Evolutionary conservation across 2,888 invertebrate species (phyloP).

Genomic region (Plutella xylostella): DNA sequence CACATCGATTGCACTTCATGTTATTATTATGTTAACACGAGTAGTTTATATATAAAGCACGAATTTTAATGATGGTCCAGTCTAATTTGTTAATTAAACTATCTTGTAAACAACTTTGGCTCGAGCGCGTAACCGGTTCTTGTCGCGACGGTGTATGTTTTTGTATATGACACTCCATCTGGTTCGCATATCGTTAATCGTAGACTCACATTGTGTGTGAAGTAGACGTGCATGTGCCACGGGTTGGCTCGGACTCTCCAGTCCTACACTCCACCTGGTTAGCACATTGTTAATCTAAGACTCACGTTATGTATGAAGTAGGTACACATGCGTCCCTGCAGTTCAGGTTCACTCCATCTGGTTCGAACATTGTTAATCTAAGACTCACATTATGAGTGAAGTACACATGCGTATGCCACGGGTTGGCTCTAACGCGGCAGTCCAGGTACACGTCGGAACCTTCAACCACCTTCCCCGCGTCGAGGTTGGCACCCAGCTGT

Average conservation of each 20-base stretch:
- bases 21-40: no score
- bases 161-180: no score
- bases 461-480: constrained; percentile 80
- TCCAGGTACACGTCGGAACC: constrained; percentile 86
- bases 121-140: no score
- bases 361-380: no score
- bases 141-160: no score
- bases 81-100: no score
- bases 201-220: constrained; percentile 73
- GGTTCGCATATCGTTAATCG: no score
- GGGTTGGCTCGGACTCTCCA: constrained; percentile 85
- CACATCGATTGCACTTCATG: no score
- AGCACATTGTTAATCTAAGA: neutral
- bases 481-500: constrained; percentile 79
- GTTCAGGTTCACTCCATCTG: neutral
- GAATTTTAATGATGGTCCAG: no score
- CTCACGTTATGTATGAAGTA: neutral
- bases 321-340: neutral
- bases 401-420: constrained; percentile 76
- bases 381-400: constrained; percentile 77
- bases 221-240: constrained; percentile 75
- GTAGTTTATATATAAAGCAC: no score
- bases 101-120: no score
- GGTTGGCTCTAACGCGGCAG: constrained; percentile 83
- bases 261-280: constrained; percentile 79